Percentiles rank a stretch among this genome's conserved stretches.
Conservation (phyloP, 2,797 vertebrate species). For the Myotis planiceps region DNA sequence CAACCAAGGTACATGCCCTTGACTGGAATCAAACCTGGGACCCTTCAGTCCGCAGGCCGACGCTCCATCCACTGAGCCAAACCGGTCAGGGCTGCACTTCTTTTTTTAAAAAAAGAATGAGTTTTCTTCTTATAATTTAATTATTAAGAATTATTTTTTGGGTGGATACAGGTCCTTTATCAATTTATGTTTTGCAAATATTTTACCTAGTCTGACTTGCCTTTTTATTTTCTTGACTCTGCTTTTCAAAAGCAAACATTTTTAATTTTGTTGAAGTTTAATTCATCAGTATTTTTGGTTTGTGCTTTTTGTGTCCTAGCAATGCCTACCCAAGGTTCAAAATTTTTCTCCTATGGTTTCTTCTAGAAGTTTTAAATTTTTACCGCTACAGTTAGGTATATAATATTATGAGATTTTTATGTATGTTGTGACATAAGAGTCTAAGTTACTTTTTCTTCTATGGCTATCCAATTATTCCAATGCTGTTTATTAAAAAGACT, state of each 20-base stretch:
- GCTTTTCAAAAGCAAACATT: not conserved
- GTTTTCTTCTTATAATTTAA: not conserved
- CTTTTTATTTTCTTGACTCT: constrained; percentile 9
- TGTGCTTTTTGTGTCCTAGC: not conserved
- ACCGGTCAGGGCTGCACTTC: not conserved
- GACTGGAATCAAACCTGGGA: too few species aligned
- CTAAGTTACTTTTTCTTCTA: not conserved
- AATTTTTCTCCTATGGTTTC: not conserved
- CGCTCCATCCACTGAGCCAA: too few species aligned
- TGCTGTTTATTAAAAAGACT: not conserved
- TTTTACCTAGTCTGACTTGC: not conserved
- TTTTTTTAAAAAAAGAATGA: not conserved
- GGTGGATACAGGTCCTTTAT: not conserved
- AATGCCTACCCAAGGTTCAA: not conserved
- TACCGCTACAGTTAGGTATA: not conserved
- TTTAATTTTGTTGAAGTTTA: not conserved
- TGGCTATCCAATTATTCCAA: not conserved
- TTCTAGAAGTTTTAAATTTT: not conserved
- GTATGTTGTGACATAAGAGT: not conserved
- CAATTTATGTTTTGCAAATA: not conserved
- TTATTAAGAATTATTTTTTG: not conserved
- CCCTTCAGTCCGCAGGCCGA: too few species aligned
- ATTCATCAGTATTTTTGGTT: not conserved
- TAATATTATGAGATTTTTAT: not conserved
- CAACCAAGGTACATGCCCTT: too few species aligned